Percentiles rank a stretch among this genome's conserved stretches.
Evolutionary conservation across 2,888 invertebrate species (phyloP).

Genomic region (Ryuthela nishihirai): DNA sequence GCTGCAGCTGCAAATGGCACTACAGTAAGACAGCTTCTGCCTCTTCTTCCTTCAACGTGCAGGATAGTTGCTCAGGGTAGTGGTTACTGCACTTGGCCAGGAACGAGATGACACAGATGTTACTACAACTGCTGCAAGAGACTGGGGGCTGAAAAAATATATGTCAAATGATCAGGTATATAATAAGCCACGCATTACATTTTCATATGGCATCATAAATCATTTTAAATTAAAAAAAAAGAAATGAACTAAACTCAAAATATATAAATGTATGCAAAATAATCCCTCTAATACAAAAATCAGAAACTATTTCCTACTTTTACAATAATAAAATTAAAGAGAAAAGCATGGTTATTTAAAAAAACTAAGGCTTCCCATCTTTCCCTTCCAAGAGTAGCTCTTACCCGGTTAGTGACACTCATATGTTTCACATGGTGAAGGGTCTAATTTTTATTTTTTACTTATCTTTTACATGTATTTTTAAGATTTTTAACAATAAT

Average conservation of each 20-base stretch:
- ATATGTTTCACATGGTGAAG: too few relatives aligned
- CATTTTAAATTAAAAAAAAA: neutral
- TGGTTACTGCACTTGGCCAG: conserved; percentile 29
- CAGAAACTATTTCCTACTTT: too few relatives aligned
- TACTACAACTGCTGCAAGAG: conserved; percentile 25
- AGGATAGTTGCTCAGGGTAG: conserved; percentile 35
- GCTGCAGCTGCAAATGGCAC: conserved; percentile 34
- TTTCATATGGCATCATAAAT: neutral
- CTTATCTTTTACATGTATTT: too few relatives aligned
- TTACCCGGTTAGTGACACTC: too few relatives aligned
- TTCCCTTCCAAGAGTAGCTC: too few relatives aligned
- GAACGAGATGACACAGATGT: conserved; percentile 19
- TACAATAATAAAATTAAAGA: too few relatives aligned
- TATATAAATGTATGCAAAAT: neutral
- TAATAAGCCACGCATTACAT: neutral
- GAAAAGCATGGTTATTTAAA: too few relatives aligned
- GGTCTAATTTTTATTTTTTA: too few relatives aligned
- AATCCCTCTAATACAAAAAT: neutral
- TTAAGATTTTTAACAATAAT: too few relatives aligned
- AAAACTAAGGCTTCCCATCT: too few relatives aligned
- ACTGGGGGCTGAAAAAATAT: conserved; percentile 17
- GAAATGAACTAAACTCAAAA: neutral
- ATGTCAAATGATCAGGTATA: neutral
- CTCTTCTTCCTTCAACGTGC: conserved; percentile 33
- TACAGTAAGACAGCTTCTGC: conserved; percentile 18